A percentile compares a stretch with the other conserved stretches of the same genome.
Conservation (phyloP, 2,888 invertebrate genomes). For the Cremastinae sp. region DNA sequence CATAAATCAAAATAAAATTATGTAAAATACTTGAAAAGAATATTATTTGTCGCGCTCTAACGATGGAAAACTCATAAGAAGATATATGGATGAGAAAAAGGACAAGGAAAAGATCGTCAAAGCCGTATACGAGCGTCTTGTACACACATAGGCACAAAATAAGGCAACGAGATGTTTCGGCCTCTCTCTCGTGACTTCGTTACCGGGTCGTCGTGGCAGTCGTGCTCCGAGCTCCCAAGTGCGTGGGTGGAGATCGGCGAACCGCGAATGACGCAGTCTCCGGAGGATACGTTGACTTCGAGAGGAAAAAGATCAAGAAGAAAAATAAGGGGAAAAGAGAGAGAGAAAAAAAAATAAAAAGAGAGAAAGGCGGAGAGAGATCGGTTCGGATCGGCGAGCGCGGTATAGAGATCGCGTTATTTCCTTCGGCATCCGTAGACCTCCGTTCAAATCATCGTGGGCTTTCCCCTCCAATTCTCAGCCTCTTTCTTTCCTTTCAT, state of each 20-base stretch:
- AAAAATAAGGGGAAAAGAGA: not conserved
- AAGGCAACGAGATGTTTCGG: conserved; percentile 42
- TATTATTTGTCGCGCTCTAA: not conserved
- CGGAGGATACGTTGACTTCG: conserved; percentile 30
- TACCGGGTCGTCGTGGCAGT: conserved; percentile 50
- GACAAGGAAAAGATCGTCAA: conserved; percentile 41
- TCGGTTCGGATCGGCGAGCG: conserved; percentile 39
- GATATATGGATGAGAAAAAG: conserved; percentile 24
- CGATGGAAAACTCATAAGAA: not conserved
- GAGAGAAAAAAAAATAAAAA: not conserved
- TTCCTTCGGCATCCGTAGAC: conserved; percentile 36
- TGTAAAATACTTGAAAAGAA: conserved; percentile 16
- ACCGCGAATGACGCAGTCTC: conserved; percentile 62
- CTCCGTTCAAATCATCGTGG: conserved; percentile 36
- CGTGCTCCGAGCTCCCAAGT: conserved; percentile 51
- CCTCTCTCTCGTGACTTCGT: conserved; percentile 56
- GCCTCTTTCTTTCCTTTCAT: not conserved
- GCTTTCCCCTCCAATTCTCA: conserved; percentile 14
- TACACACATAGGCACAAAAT: not conserved
- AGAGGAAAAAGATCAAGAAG: not conserved
- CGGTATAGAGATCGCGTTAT: conserved; percentile 31
- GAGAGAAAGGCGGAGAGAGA: not conserved
- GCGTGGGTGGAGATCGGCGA: conserved; percentile 69
- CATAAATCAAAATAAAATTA: not conserved
- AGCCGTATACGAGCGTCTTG: conserved; percentile 40